These are phyloP conservation scores for Myripristis jacobus DNA, from an alignment of 2,797 vertebrate genomes.

Conservation along the genomic window DNA sequence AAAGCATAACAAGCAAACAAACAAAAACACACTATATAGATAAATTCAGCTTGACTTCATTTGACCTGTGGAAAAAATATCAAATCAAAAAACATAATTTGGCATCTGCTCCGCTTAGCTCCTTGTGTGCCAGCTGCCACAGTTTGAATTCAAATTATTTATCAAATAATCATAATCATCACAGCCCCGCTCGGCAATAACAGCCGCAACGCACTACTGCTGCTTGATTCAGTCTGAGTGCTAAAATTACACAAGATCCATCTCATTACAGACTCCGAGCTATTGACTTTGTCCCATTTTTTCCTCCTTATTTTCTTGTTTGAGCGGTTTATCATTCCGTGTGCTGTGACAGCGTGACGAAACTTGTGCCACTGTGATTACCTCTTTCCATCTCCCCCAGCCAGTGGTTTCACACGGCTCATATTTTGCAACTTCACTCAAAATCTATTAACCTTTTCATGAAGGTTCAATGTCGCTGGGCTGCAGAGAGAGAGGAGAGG, in stretches of 20 bases:
- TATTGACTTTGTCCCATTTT: constrained; percentile 42
- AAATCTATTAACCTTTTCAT: constrained; percentile 69
- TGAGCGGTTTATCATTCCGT: constrained; percentile 53
- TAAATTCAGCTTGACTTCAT: not conserved
- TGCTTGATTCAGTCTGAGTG: constrained; percentile 19
- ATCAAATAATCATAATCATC: constrained; percentile 15
- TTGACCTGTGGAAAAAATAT: constrained; percentile 7
- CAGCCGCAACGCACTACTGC: constrained; percentile 14
- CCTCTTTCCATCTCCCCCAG: constrained; percentile 23
- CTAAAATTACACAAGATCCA: constrained; percentile 47
- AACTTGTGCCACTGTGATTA: constrained; percentile 56
- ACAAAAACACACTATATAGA: not conserved
- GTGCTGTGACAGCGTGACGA: constrained; percentile 42
- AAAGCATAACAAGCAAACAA: too few relatives aligned
- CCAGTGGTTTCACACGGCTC: constrained; percentile 49
- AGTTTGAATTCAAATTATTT: constrained; percentile 28
- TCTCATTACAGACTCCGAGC: constrained; percentile 57
- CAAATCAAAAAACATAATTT: constrained; percentile 1
- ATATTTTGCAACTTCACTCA: constrained; percentile 58
- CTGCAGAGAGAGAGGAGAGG: constrained; percentile 13
- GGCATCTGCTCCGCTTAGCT: not conserved
- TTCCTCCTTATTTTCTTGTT: constrained; percentile 42
- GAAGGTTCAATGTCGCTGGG: constrained; percentile 15
- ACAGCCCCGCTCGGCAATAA: constrained; percentile 10
- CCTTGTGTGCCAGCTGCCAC: not conserved